Evolutionary conservation across 2,113 vertebrate species (phyloP), one percentile per base, ranked within the genome.

Genomic region (Phodopus roborovskii): DNA sequence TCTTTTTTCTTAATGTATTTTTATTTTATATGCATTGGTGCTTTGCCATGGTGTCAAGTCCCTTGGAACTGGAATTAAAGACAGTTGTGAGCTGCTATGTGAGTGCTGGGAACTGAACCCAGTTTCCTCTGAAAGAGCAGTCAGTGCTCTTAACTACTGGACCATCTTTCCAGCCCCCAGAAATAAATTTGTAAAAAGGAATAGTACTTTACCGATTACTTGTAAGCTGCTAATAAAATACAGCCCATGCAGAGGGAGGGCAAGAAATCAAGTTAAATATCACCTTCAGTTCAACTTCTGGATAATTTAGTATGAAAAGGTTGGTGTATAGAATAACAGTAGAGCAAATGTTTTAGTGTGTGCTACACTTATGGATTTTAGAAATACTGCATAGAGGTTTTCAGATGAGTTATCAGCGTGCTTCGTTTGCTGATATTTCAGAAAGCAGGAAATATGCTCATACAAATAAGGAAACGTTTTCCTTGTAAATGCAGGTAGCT

Each of bases 401-500:
- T 88, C 26, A 82, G 20, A 16, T 90, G 79, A 48, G 11, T 90
- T 74, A 68, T 62, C 7, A 62, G 2, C 48, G 30, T 73, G 48
- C 42, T 45, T 16, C 8, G 53, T 94, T 96, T 89, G 30, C 28
- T 68, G 66, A 64, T 79, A 30, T 90, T 75, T 91, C 62, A 66
- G 45, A 75, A 92, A 95, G 71, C 4, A 66, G 56, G 50, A 74
- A 7, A 53, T 84, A n/a, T 48, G 7, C 50, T 83, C 90, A 96
- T 78, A 91, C 15, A 95, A 66, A 95, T 85, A 64, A 9, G 24
- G 13, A 71, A n/a, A 36, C 78, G 11, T 66, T 84, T 88, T 93
- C 66, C 28, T 94, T 92, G 1, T 78, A 83, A 96, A 86, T 97
- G 62, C 96, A 99, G 99, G 99, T 99, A 91, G 99, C 99, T 89